Base-by-base conservation (phyloP, 2,797 vertebrate genomes). In the Danio jaintianensis region DNA sequence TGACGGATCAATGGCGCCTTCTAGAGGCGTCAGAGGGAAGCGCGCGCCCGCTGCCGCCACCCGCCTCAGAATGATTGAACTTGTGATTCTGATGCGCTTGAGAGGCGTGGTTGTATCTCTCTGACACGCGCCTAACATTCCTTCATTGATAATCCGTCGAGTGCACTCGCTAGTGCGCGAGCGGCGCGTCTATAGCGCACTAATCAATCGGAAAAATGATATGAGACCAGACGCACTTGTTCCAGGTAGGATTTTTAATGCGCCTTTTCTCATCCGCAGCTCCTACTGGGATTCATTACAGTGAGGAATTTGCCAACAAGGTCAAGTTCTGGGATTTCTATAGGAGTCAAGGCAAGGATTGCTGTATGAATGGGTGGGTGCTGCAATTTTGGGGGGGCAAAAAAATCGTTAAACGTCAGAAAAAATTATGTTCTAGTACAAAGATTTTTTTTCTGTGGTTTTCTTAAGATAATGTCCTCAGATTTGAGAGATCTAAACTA, bases 21-120 rank as follows among this genome's bases (percentile, higher is more conserved):
- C 78, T 66, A 63, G 69, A 42, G 22, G 78, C 45, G 59, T 18
- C 40, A 9, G 50, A 42, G 58, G 40, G 47, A 58, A 43, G 6
- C 1, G 56, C 66, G 7, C 2, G 56, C 4, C 18, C 59, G 5
- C 6, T 78, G 45, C 53, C 20, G 76, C 47, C 67, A 61, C 6
- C 66, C 18, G 47, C 55, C 38, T 45, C 56, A 13, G 36, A 15
- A 13, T 15, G 56, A 55, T 71, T 63, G 1, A 72, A 63, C 10
- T 55, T 72, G 48, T 9, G 22, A 40, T 73, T 74, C 58, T 64
- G 75, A 40, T 75, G 76, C 66, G 61, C 75, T 73, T n/a, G 52
- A 76, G 90, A 91, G 93, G 93, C 93, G 94, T 92, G 94, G 92
- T 90, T 91, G 91, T 77, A 76, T 87, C 89, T 87, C 88, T 87